Conservation (phyloP, 2,888 invertebrate genomes). For the Chloroclysta siterata region DNA sequence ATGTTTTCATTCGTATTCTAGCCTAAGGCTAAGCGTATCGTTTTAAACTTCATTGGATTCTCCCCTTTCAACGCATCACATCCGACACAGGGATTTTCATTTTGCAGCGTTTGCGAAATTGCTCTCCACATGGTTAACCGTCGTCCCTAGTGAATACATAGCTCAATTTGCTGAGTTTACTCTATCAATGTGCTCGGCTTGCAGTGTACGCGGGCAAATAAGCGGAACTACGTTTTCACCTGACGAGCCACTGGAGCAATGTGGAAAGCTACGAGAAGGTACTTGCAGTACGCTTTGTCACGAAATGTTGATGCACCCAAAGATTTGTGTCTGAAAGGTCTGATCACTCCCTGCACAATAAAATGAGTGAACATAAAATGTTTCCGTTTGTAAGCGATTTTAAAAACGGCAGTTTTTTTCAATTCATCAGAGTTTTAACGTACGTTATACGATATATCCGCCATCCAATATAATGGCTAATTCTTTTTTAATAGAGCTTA, state of each 20-base stretch:
- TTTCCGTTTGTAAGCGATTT: no score
- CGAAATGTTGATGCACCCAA: conserved; percentile 38
- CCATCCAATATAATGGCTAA: no score
- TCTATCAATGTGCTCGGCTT: conserved; percentile 33
- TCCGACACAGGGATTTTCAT: conserved; percentile 20
- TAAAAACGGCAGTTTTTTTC: no score
- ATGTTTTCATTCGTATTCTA: no score
- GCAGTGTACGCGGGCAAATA: conserved; percentile 39
- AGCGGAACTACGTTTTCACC: conserved; percentile 66
- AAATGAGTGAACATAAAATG: no score
- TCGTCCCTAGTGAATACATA: conserved; percentile 28
- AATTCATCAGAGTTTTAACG: no score
- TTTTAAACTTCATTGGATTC: conserved; percentile 6
- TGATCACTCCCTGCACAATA: no score
- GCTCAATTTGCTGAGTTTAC: conserved; percentile 40
- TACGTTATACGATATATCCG: no score
- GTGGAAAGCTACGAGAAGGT: conserved; percentile 20
- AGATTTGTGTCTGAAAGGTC: neutral
- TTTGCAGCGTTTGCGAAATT: conserved; percentile 32
- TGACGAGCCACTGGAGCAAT: conserved; percentile 45
- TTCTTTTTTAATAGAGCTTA: no score
- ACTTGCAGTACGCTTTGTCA: conserved; percentile 42
- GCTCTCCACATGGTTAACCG: conserved; percentile 33
- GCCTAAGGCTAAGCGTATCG: neutral
- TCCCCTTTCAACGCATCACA: conserved; percentile 9